Conservation (phyloP, 2,888 invertebrate genomes). For the Isoperla grammatica region DNA sequence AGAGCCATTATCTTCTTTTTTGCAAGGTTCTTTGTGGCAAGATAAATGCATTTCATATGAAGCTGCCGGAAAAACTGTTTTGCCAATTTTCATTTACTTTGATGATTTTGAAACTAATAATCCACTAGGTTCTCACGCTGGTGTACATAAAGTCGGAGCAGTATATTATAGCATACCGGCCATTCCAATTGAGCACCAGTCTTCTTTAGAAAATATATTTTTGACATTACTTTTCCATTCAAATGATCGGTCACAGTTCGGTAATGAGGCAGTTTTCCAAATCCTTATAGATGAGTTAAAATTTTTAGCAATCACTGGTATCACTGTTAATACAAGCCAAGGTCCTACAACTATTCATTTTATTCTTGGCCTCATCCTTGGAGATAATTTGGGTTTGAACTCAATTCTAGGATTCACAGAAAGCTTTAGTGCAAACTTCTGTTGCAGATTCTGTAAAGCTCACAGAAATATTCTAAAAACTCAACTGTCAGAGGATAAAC, state of each 20-base stretch:
- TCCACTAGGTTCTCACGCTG: conserved; percentile 20
- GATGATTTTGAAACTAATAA: conserved; percentile 11
- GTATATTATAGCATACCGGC: conserved; percentile 24
- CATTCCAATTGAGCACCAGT: conserved; percentile 23
- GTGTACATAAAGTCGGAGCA: conserved; percentile 23
- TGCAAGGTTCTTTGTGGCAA: no score
- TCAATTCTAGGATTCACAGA: conserved; percentile 27
- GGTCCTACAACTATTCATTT: conserved; percentile 26
- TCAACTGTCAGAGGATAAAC: conserved; percentile 22
- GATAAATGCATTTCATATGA: neutral
- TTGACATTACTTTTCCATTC: conserved; percentile 9
- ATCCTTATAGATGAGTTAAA: conserved; percentile 29
- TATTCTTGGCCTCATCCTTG: conserved; percentile 24
- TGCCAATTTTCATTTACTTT: conserved; percentile 11
- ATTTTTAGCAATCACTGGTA: conserved; percentile 24
- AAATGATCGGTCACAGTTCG: conserved; percentile 20
- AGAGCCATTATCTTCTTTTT: no score
- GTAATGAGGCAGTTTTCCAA: conserved; percentile 20
- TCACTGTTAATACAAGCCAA: conserved; percentile 15
- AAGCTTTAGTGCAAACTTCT: conserved; percentile 27
- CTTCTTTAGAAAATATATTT: conserved; percentile 21
- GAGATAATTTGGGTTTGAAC: conserved; percentile 31
- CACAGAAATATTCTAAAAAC: conserved; percentile 26
- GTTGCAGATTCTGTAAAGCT: conserved; percentile 31
- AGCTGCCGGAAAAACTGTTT: neutral